phyloP scores from a whole-genome alignment of 2,797 vertebrate species.

The Argya squamiceps region DNA sequence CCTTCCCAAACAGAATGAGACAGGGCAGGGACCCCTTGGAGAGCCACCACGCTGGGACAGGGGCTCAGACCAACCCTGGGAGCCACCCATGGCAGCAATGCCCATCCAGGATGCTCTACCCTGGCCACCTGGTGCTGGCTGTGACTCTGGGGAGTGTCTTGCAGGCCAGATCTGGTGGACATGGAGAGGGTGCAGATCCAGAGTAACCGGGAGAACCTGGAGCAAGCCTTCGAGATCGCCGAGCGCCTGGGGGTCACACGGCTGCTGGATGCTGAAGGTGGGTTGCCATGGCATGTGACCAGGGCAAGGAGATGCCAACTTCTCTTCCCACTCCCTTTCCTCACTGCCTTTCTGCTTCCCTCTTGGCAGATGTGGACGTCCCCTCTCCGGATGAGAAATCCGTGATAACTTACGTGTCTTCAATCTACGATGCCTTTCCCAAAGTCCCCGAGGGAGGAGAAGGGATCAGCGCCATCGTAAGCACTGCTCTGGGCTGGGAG shows the following conservation, averaged over 20 bases:
- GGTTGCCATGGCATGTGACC: fast-evolving
- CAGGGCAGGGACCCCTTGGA: not conserved
- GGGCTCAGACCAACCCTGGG: fast-evolving
- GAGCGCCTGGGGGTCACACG: slow-evolving; percentile 94
- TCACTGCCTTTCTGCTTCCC: not conserved
- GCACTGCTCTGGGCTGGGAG: not conserved
- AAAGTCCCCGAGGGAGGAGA: slow-evolving; percentile 97
- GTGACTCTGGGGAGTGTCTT: not conserved
- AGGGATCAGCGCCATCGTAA: slow-evolving; percentile 90
- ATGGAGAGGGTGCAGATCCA: slow-evolving; percentile 92
- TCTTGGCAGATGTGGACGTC: slow-evolving; percentile 91
- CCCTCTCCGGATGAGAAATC: slow-evolving; percentile 97
- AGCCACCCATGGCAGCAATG: fast-evolving
- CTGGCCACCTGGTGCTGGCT: not conserved
- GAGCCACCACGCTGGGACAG: not conserved
- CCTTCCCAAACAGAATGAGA: not conserved
- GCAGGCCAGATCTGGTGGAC: slow-evolving; percentile 95
- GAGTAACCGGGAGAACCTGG: slow-evolving; percentile 94
- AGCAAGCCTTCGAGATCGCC: slow-evolving; percentile 96
- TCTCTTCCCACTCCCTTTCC: not conserved
- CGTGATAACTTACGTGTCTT: slow-evolving; percentile 97
- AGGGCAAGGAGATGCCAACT: not conserved
- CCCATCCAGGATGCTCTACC: fast-evolving
- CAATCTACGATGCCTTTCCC: slow-evolving; percentile 98
- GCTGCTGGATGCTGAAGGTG: slow-evolving; percentile 96